phyloP scores from a whole-genome alignment of 2,797 vertebrate genomes.

The Siniperca undulata region DNA sequence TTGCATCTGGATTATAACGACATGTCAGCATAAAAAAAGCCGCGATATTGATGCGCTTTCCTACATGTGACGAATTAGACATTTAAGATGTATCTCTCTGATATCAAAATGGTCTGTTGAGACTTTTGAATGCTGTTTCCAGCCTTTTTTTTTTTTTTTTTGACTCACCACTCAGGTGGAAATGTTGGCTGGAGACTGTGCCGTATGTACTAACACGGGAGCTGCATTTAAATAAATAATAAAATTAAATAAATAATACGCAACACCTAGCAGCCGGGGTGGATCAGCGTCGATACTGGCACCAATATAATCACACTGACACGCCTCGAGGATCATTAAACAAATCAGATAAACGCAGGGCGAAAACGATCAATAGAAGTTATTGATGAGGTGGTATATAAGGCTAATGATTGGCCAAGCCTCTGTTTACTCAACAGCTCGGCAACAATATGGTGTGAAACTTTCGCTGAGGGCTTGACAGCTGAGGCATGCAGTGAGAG shows the following conservation, averaged over 20 bases:
- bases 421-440: slow-evolving; percentile 74
- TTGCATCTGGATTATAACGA: slow-evolving; percentile 54
- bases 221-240: slow-evolving; percentile 32
- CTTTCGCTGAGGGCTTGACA: slow-evolving; percentile 54
- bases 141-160: slow-evolving; percentile 3
- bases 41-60: not conserved
- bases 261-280: slow-evolving; percentile 31
- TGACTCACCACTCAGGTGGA: slow-evolving; percentile 14
- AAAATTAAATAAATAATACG: slow-evolving; percentile 15
- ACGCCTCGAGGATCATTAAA: slow-evolving; percentile 84
- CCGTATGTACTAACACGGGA: slow-evolving; percentile 6
- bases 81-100: not conserved
- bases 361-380: slow-evolving; percentile 86
- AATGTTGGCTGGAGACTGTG: slow-evolving; percentile 19
- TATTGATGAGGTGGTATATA: slow-evolving; percentile 87
- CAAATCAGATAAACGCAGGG: slow-evolving; percentile 86
- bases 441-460: slow-evolving; percentile 73
- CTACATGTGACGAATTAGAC: slow-evolving; percentile 4
- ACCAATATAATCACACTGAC: slow-evolving; percentile 74
- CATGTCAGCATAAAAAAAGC: slow-evolving; percentile 6
- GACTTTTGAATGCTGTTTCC: slow-evolving; percentile 39
- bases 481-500: slow-evolving; percentile 36
- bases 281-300: slow-evolving; percentile 53
- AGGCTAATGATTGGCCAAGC: slow-evolving; percentile 81
- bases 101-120: slow-evolving; percentile 21